A percentile compares a stretch with the other conserved stretches of the same genome.
These are phyloP conservation scores for Leptosomus discolor DNA, from an alignment of 2,113 vertebrate genomes.

Conservation along the genomic window DNA sequence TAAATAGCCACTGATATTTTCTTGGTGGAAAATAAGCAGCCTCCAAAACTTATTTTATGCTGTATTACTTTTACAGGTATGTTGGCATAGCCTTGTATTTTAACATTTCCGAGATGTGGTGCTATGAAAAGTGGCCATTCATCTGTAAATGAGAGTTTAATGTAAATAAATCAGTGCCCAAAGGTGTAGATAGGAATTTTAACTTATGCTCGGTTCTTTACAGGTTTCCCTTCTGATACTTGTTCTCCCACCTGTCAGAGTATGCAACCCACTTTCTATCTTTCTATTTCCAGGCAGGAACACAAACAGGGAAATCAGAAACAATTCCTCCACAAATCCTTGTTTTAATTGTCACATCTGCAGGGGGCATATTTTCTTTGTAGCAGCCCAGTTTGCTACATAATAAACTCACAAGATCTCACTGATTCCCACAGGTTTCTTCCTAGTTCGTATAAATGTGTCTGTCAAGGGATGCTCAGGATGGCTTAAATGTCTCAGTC, in stretches of 20 bases:
- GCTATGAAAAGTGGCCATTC: background rate
- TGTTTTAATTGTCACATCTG: background rate
- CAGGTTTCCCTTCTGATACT: background rate
- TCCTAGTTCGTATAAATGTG: background rate
- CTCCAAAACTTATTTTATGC: background rate
- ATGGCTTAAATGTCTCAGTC: background rate
- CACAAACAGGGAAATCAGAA: background rate
- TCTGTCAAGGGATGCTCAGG: background rate
- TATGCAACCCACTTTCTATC: background rate
- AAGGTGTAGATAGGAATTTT: background rate
- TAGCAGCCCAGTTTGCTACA: background rate
- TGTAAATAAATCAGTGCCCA: background rate
- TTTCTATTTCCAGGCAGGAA: background rate
- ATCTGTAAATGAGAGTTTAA: background rate
- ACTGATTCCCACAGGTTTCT: background rate
- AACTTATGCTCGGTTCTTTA: background rate
- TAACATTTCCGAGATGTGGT: background rate
- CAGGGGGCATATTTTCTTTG: background rate
- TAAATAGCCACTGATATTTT: background rate
- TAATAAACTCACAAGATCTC: background rate
- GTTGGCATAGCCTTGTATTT: background rate
- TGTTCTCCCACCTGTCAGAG: background rate
- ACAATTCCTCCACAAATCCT: background rate
- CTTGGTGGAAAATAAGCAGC: background rate
- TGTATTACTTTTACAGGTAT: background rate